Evolutionary conservation across 2,113 vertebrate genomes (phyloP).

Genomic region (Naja naja): DNA sequence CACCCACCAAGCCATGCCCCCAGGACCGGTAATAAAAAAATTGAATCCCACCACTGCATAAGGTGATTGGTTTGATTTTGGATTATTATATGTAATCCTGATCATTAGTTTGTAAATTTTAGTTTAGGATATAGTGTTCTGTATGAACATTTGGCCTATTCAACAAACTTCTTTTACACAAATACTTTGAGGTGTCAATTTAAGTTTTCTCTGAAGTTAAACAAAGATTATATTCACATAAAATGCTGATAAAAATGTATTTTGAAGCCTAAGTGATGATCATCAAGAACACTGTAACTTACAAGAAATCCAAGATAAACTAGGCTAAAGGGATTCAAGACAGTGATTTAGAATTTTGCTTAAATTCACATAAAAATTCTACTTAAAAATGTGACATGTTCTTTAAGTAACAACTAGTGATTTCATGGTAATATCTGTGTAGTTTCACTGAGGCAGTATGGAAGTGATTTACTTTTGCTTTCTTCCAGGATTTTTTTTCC

Average conservation of each 20-base stretch:
- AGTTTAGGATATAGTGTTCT: background rate
- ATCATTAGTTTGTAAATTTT: background rate
- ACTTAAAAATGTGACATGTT: background rate
- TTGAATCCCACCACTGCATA: too few relatives aligned
- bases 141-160: background rate
- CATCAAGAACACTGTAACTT: background rate
- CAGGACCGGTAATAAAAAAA: too few relatives aligned
- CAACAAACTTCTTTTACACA: background rate
- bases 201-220: background rate
- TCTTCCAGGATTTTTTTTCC: background rate
- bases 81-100: background rate
- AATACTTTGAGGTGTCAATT: background rate
- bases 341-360: background rate
- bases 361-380: too few relatives aligned
- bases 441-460: background rate
- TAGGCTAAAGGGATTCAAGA: background rate
- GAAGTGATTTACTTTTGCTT: background rate
- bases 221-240: background rate
- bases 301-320: background rate
- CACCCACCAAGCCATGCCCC: too few relatives aligned
- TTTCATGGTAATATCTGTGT: background rate
- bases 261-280: background rate
- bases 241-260: background rate
- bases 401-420: background rate
- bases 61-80: too few relatives aligned